Evolutionary conservation across 2,888 invertebrate genomes (phyloP).

Genomic region (Spisula solida): DNA sequence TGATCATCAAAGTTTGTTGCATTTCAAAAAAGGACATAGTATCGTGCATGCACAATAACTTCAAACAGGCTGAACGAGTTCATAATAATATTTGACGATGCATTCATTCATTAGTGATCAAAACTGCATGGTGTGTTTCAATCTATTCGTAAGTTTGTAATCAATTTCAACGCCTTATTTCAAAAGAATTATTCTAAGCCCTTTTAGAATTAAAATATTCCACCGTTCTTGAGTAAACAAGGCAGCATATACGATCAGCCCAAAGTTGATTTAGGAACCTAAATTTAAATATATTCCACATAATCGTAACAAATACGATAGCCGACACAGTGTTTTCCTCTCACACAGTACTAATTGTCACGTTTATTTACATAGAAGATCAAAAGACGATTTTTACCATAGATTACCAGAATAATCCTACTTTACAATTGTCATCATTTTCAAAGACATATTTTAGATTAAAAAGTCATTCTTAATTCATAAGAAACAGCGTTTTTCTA

Average conservation of each 20-base stretch:
- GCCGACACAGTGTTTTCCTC: neutral
- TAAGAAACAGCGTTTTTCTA: neutral
- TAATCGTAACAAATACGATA: neutral
- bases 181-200: constrained; percentile 45
- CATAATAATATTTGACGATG: constrained; percentile 25
- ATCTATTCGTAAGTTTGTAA: neutral
- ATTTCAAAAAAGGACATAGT: neutral
- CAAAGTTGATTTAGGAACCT: constrained; percentile 24
- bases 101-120: constrained; percentile 14
- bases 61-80: constrained; percentile 1
- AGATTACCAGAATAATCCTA: constrained; percentile 38
- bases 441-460: constrained; percentile 43
- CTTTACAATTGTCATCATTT: constrained; percentile 32
- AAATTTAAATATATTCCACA: constrained; percentile 9
- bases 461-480: constrained; percentile 55
- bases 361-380: constrained; percentile 41
- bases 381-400: constrained; percentile 33
- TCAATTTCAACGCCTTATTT: constrained; percentile 29
- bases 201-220: constrained; percentile 45
- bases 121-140: constrained; percentile 13
- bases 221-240: neutral
- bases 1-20: constrained; percentile 2
- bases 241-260: neutral
- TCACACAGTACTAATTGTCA: constrained; percentile 43
- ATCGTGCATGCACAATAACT: neutral